Conservation (phyloP, 1,140 invertebrate genomes). For the Berghia stephanieae region DNA sequence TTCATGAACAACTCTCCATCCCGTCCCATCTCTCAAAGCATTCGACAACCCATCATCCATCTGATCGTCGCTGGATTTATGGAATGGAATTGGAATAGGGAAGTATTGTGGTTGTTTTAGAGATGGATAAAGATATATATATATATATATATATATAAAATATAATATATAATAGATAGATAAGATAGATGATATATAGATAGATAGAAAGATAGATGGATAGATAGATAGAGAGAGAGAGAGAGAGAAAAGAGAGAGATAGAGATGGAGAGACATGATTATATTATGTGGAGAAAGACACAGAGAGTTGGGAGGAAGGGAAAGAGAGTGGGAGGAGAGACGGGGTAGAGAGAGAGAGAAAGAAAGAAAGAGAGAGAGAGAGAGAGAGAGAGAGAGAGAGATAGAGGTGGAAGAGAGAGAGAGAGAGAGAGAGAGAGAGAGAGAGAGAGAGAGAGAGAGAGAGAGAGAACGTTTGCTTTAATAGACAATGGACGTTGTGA, state of each 20-base stretch:
- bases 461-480: no score
- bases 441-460: not conserved
- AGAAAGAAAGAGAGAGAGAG: conserved; percentile 10
- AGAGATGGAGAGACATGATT: not conserved
- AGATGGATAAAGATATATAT: not conserved
- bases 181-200: no score
- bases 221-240: not conserved
- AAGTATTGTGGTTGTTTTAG: not conserved
- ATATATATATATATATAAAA: no score
- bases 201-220: not conserved
- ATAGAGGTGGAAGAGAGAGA: not conserved
- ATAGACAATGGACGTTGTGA: no score
- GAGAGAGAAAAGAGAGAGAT: not conserved
- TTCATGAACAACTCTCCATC: no score
- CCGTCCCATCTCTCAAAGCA: no score
- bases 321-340: not conserved
- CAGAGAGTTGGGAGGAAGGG: not conserved
- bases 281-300: not conserved
- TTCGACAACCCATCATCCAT: no score
- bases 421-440: not conserved
- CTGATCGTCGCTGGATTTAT: no score
- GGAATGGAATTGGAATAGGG: no score
- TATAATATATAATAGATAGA: no score
- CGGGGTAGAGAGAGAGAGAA: not conserved
- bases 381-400: conserved; percentile 13